Base-by-base conservation (phyloP, 2,888 invertebrate species). In the Octonoba sinensis region DNA sequence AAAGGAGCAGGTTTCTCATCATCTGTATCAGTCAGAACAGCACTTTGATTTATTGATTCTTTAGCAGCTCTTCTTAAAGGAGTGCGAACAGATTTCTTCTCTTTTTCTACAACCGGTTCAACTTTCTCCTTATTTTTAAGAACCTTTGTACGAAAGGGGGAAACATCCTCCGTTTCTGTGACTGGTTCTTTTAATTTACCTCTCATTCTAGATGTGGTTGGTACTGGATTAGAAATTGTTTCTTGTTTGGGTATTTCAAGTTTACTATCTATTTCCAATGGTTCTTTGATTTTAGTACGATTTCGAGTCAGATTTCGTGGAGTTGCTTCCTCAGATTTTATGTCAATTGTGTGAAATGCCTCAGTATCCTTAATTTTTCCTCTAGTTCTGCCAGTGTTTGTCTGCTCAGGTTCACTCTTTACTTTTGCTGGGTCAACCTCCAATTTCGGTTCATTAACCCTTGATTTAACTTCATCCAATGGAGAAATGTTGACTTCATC, bases 271-370 rank as follows among this genome's bases (percentile, higher is more conserved):
- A 11, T 54, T 67, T 81, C 79, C 24, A 60, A 49, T 15, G 20
- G 3, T 24, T 73, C 79, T 67, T 73, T 73, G 15, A 47, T 27
- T 56, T 74, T 81, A 3, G 47, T 15, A 73, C 79, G 73, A 56
- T 81, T 81, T 49, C 79, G 59, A 16, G 79, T 81, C 4, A 81
- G 57, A 60, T 49, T 81, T 20, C 79, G 60, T 8, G 79, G 79
- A 57, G 62, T 73, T 12, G 54, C 27, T 56, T 73, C 57, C n/a
- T 57, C 57, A 57, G 15, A 12, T n/a, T 59, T 51, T 18, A n/a
- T 22, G 15, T 49, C 57, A 36, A 36, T 36, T 16, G 27, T 36
- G 20, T 15, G 6, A 22, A 24, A 24, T 22, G 20, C 11, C 13
- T 72, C 67, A 24, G 20, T 0, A 16, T 65, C 54, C 47, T 72